Percentiles rank a stretch among this genome's conserved stretches.
phyloP scores from a whole-genome alignment of 1,140 invertebrate genomes.

The Drosophila bipectinata region DNA sequence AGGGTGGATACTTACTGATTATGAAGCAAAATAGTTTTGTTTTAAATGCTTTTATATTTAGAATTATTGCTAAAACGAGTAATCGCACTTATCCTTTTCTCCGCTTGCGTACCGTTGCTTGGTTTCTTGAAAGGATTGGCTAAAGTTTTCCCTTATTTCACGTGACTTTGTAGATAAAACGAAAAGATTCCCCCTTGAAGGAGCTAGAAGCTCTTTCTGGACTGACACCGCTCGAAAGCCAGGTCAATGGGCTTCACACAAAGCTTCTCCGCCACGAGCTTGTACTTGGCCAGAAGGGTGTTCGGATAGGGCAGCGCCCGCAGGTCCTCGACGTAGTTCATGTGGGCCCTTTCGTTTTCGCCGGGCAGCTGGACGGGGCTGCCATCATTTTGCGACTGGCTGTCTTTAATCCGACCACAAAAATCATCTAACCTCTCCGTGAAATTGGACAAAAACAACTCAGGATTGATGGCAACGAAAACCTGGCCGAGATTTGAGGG shows the following conservation, averaged over 20 bases:
- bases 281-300: slow-evolving; percentile 34
- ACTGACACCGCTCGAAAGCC: slow-evolving; percentile 11
- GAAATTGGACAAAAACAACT: slow-evolving; percentile 45
- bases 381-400: background rate
- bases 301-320: slow-evolving; percentile 39
- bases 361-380: slow-evolving; percentile 29
- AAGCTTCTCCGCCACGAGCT: slow-evolving; percentile 22
- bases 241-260: slow-evolving; percentile 42
- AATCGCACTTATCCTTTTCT: no score
- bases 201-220: slow-evolving; percentile 8
- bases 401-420: slow-evolving; percentile 14
- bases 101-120: no score
- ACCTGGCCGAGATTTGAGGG: slow-evolving; percentile 42
- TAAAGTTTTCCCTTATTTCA: no score
- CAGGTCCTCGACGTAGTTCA: slow-evolving; percentile 44
- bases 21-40: no score
- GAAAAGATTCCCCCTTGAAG: background rate
- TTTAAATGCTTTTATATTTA: no score
- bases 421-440: slow-evolving; percentile 47
- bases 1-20: no score
- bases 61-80: no score
- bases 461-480: slow-evolving; percentile 50
- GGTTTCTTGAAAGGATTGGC: no score
- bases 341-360: slow-evolving; percentile 37
- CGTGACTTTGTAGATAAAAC: no score